Evolutionary conservation across 1,140 invertebrate genomes (phyloP), one percentile per base, ranked within the genome.

Genomic region (Sycophila sp.): DNA sequence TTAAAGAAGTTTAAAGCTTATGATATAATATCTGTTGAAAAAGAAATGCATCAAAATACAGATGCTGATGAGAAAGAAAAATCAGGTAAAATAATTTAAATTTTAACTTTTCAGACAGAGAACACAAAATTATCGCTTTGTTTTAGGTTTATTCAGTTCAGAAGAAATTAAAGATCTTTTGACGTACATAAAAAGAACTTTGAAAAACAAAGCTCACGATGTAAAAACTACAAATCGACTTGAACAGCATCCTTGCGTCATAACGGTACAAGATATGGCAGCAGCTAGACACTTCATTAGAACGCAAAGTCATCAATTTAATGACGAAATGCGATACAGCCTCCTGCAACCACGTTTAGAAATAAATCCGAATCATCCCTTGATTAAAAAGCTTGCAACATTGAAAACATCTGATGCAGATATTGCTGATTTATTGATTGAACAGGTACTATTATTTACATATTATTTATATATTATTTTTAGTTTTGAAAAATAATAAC

Each of bases 241-340:
- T 17, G 94, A 95, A 67, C 89, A 90, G 1, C 96, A 99, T 88
- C 97, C 97, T 0, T 98, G 96, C 83, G 93, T 98, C 1, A 90
- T 99, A 0, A 97, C 96, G 2, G 94, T 98, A 0, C 93, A 95
- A 77, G 96, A 99, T 85, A 98, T 99, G 96, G 96, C 94, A 1
- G 94, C 95, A 10, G 96, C 96, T 0, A 87, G 97, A 69, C 97
- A 99, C 84, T 98, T 99, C 77, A 92, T 99, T 64, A 90, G 93
- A 53, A 96, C 96, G 4, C 94, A 97, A 77, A 91, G 94, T 58
- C 92, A 95, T 78, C 91, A 93, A 75, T 87, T 97, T 30, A 90
- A 91, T 0, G 94, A 97, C 76, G 95, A 97, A 74, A 93, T 94
- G 78, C 89, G 94, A 76, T 96, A 93, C 79, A 91, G 93, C 1